Evolutionary conservation across 2,888 invertebrate genomes (phyloP), one percentile per base, ranked within the genome.

Genomic region (Trimorus sp.): DNA sequence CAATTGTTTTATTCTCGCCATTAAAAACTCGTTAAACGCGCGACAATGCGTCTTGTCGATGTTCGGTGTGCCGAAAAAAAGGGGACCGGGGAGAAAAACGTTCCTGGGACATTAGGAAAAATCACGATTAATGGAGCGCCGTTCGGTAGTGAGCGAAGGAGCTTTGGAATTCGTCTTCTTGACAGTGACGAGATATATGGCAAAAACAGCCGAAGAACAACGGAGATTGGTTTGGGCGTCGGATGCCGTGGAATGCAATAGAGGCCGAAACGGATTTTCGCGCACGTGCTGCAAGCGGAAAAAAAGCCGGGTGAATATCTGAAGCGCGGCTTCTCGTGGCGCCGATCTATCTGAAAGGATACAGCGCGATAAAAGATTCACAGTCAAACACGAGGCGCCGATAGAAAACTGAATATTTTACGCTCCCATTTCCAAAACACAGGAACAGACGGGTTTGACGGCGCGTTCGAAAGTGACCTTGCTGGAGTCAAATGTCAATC

Each of bases 191-290:
- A 60, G 79, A 76, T 76, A 83, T 73, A 56, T 73, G 58, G 63
- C 76, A 62, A 79, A 76, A 54, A 11, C 40, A 51, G 60, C 16
- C 53, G 69, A 73, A 75, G 78, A 86, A 85, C 85, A 80, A 83
- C 86, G 83, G 84, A 87, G 86, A 86, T 86, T 86, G 87, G 83
- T 84, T 87, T 83, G 83, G 81, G 83, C 66, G 83, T 79, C 80
- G 78, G 76, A 83, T 84, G 83, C 70, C 78, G 69, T 83, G 86
- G 86, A 87, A 87, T 87, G 87, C 86, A 86, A 85, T 87, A 86
- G 85, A 85, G 80, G 86, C 86, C 84, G 81, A 79, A 80, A 65
- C 48, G 76, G 79, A 83, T 83, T 83, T 82, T 79, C 78, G 71
- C 56, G 83, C 81, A 73, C 83, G 83, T 83, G 83, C 80, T 69